Conservation (phyloP, 2,888 invertebrate genomes). For the Hyppa rectilinea region DNA sequence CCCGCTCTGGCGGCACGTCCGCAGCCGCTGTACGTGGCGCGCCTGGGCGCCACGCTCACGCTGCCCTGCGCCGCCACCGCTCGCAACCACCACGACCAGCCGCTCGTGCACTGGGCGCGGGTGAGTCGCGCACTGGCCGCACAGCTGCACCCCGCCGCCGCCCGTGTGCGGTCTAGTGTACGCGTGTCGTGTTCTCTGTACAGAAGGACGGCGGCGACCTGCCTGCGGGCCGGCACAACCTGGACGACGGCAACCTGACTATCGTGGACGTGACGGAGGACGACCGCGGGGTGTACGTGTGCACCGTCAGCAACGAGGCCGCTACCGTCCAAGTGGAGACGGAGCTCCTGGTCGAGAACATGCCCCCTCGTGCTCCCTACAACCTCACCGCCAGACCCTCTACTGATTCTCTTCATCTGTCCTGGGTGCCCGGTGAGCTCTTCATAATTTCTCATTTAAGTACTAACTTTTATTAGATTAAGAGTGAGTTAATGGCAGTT, state of each 20-base stretch:
- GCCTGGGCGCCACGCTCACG: constrained; percentile 94
- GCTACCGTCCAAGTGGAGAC: constrained; percentile 95
- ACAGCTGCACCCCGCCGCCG: background rate
- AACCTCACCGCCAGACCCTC: constrained; percentile 95
- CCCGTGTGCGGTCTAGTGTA: background rate
- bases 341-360: constrained; percentile 95
- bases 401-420: constrained; percentile 93
- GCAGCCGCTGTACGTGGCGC: constrained; percentile 95
- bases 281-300: constrained; percentile 96
- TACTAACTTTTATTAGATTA: background rate
- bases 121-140: background rate
- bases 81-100: constrained; percentile 80
- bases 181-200: background rate
- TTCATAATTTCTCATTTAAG: background rate
- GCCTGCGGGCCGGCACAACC: constrained; percentile 92
- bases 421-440: constrained; percentile 94
- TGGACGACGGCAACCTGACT: constrained; percentile 95
- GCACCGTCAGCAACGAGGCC: constrained; percentile 96
- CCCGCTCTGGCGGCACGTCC: constrained; percentile 96
- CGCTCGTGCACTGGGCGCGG: constrained; percentile 73
- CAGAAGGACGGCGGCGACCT: constrained; percentile 93
- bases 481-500: background rate
- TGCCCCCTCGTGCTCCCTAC: constrained; percentile 97
- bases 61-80: constrained; percentile 95
- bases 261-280: constrained; percentile 95